Percentiles rank a stretch among this genome's conserved stretches.
Conservation (phyloP, 2,888 invertebrate genomes). For the Ormyrus nitidulus region DNA sequence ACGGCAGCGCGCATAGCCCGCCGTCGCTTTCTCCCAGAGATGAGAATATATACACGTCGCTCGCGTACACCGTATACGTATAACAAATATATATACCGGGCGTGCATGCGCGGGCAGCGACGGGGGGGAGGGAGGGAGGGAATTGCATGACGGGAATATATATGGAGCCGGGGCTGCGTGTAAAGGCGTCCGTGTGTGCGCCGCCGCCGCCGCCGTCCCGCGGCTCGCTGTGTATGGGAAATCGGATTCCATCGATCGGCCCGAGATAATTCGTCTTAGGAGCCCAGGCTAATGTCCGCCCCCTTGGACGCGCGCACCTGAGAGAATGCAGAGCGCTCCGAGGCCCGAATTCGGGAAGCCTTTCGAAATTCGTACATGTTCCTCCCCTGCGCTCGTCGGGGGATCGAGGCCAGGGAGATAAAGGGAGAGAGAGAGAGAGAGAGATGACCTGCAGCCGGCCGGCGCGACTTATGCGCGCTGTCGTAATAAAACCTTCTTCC, state of each 20-base stretch:
- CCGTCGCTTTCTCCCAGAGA: no score
- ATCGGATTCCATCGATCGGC: constrained; percentile 39
- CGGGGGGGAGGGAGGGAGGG: neutral
- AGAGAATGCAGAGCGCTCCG: no score
- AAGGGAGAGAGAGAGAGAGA: neutral
- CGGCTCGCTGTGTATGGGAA: constrained; percentile 25
- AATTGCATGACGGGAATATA: neutral
- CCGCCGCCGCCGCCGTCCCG: neutral
- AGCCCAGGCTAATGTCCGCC: no score
- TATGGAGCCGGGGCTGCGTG: neutral
- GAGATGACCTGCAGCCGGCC: constrained; percentile 23
- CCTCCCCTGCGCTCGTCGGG: constrained; percentile 5
- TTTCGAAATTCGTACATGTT: constrained; percentile 3
- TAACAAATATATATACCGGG: no score
- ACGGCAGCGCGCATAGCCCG: no score
- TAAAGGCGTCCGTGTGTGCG: neutral
- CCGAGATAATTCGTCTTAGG: constrained; percentile 5
- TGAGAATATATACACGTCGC: constrained; percentile 1
- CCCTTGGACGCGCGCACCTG: no score
- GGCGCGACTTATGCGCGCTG: neutral
- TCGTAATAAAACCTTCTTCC: constrained; percentile 30
- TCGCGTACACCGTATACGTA: neutral
- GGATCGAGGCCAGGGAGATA: neutral
- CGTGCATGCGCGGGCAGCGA: neutral
- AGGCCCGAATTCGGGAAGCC: neutral